phyloP scores from a whole-genome alignment of 2,797 vertebrate species.

The Poecilia wingei region DNA sequence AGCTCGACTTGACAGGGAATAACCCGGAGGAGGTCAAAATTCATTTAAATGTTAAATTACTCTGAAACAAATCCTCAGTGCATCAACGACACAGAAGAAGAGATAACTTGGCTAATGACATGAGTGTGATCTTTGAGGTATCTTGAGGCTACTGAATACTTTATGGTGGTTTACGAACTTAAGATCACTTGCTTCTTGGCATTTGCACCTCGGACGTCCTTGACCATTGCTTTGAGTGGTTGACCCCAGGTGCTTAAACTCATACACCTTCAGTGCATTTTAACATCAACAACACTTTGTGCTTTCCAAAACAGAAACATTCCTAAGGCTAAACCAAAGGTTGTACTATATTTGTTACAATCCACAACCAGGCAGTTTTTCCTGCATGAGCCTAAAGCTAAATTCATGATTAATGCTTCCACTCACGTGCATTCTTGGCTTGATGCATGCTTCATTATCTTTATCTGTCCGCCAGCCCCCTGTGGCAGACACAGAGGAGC shows the following conservation, averaged over 20 bases:
- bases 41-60: background rate
- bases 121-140: background rate
- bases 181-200: background rate
- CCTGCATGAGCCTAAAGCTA: background rate
- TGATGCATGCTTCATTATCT: constrained; percentile 5
- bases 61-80: background rate
- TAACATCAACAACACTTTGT: background rate
- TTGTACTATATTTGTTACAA: background rate
- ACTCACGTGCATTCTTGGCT: background rate
- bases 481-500: background rate
- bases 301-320: background rate
- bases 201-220: background rate
- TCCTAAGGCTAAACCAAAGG: background rate
- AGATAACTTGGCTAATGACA: background rate
- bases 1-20: background rate
- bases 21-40: background rate
- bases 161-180: background rate
- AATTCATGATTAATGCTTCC: constrained; percentile 1
- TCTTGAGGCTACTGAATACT: background rate
- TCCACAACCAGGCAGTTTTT: background rate
- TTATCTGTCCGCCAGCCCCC: background rate
- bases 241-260: background rate
- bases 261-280: background rate
- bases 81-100: too few species aligned
- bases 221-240: background rate